Conservation (phyloP, 2,888 invertebrate genomes). For the Megalurothrips usitatus region DNA sequence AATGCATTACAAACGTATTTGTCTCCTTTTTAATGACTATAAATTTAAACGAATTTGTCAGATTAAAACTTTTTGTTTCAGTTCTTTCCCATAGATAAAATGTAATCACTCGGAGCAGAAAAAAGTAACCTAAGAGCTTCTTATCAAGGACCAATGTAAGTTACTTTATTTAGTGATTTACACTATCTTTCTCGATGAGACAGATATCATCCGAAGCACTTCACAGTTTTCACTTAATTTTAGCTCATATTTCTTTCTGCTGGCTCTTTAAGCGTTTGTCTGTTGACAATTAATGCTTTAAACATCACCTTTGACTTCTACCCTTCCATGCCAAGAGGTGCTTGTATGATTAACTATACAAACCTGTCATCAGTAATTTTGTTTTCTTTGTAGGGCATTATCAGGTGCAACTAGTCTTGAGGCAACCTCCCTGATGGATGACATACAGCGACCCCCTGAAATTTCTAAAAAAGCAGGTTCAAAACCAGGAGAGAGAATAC, state of each 20-base stretch:
- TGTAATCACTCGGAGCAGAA: background rate
- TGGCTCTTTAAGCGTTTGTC: background rate
- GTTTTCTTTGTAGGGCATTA: background rate
- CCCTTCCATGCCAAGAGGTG: too few relatives aligned
- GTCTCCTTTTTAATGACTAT: background rate
- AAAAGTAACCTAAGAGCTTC: background rate
- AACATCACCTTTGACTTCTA: too few relatives aligned
- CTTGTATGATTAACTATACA: background rate
- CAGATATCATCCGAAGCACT: too few relatives aligned
- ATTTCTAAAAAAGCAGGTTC: background rate
- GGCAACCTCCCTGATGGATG: background rate
- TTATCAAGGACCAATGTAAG: background rate
- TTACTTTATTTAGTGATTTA: background rate
- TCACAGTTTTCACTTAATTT: too few relatives aligned
- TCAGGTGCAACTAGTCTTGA: background rate
- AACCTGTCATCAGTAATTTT: background rate
- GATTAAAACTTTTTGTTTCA: too few relatives aligned
- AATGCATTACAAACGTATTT: background rate
- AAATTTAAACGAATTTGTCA: background rate
- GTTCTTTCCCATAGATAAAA: too few relatives aligned
- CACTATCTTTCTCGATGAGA: too few relatives aligned
- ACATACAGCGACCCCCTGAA: background rate
- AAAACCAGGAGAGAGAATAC: background rate
- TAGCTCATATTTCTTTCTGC: background rate
- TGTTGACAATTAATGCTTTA: too few relatives aligned